A percentile compares a stretch with the other conserved stretches of the same genome.
phyloP scores from a whole-genome alignment of 2,113 vertebrate species.

The Myocastor coypus region DNA sequence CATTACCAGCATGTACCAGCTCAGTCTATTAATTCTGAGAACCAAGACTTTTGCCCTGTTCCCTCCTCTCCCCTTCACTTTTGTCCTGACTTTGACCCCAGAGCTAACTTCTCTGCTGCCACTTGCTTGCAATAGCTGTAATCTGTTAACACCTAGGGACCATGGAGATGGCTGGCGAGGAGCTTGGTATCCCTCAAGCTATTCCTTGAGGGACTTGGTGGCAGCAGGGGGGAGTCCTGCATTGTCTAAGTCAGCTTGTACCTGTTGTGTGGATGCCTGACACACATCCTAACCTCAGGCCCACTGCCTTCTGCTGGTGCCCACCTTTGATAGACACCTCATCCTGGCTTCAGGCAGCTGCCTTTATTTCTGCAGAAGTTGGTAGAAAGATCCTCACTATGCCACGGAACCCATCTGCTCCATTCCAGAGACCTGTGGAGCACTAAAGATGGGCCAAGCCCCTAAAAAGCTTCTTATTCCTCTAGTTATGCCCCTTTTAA shows the following conservation, averaged over 20 bases:
- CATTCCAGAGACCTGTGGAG: not conserved
- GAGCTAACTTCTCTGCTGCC: not conserved
- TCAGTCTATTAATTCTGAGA: not conserved
- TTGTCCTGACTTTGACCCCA: not conserved
- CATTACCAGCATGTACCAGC: too few relatives aligned
- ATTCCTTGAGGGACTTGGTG: not conserved
- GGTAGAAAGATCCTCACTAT: not conserved
- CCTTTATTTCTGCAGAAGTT: slow-evolving; percentile 11
- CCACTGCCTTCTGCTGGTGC: not conserved
- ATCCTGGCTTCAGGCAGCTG: not conserved
- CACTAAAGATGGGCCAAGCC: not conserved
- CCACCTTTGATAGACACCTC: not conserved
- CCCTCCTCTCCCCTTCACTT: not conserved
- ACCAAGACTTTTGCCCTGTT: not conserved
- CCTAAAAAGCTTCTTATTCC: not conserved
- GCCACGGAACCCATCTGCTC: not conserved
- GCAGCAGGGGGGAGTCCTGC: not conserved
- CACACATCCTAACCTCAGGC: not conserved
- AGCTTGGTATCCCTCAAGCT: not conserved
- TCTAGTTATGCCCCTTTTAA: not conserved
- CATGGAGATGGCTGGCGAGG: not conserved
- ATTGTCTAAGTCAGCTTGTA: not conserved
- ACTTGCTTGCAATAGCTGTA: not conserved
- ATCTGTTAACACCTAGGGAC: not conserved
- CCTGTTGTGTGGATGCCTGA: not conserved